phyloP scores from a whole-genome alignment of 2,113 vertebrate species.

The Amphiprion ocellaris region DNA sequence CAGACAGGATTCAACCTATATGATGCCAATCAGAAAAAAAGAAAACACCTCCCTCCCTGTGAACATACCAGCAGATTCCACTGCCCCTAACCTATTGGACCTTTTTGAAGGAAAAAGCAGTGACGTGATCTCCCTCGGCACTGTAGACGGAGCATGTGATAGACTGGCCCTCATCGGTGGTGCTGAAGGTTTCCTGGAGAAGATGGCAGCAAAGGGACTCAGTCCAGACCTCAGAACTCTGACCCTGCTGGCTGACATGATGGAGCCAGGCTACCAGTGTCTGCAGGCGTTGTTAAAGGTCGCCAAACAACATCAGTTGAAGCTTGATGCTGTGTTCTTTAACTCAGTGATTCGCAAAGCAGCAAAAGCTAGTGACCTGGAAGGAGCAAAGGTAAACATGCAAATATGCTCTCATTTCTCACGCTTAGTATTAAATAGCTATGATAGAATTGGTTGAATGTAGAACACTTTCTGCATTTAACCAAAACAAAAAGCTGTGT shows the following conservation, averaged over 20 bases:
- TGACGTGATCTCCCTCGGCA: slow-evolving; percentile 85
- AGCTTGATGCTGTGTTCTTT: slow-evolving; percentile 90
- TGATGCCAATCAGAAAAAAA: slow-evolving; percentile 42
- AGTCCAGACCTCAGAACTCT: slow-evolving; percentile 89
- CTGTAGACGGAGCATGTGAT: slow-evolving; percentile 74
- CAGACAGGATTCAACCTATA: slow-evolving; percentile 5
- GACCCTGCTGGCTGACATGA: slow-evolving; percentile 89
- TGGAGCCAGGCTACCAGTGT: slow-evolving; percentile 78
- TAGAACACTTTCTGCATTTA: not conserved
- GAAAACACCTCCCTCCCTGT: not conserved
- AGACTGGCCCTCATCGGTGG: slow-evolving; percentile 91
- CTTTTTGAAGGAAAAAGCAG: slow-evolving; percentile 49
- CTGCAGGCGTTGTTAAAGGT: slow-evolving; percentile 84
- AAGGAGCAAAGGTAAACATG: slow-evolving; percentile 89
- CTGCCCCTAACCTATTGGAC: slow-evolving; percentile 88
- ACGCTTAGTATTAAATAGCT: too few relatives aligned
- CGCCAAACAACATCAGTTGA: slow-evolving; percentile 83
- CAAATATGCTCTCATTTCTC: not conserved
- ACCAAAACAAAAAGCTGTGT: too few relatives aligned
- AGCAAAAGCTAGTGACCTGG: slow-evolving; percentile 85
- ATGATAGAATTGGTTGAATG: not conserved
- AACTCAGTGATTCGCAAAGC: slow-evolving; percentile 89
- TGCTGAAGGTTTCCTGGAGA: slow-evolving; percentile 88
- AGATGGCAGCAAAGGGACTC: slow-evolving; percentile 86
- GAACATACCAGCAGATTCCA: not conserved